Conservation (phyloP, 2,888 invertebrate species). For the Hydroisotoma schaefferi region DNA sequence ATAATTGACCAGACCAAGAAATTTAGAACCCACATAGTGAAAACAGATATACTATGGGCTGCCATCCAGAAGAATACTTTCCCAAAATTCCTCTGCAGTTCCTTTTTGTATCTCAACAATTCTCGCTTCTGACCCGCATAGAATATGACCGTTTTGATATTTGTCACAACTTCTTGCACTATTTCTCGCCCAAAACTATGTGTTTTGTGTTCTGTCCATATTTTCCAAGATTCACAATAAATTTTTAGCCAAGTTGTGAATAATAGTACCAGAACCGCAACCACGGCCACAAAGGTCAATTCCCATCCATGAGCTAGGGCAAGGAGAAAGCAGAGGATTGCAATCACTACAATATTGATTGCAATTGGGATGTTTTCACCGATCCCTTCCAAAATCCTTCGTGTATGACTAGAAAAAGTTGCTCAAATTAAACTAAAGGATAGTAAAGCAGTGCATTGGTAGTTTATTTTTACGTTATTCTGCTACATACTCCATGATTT, state of each 20-base stretch:
- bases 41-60: slow-evolving; percentile 6
- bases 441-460: not conserved
- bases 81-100: slow-evolving; percentile 6
- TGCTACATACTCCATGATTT: slow-evolving; percentile 27
- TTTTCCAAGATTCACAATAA: slow-evolving; percentile 8
- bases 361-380: slow-evolving; percentile 32
- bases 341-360: slow-evolving; percentile 22
- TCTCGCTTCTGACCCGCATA: slow-evolving; percentile 28
- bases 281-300: slow-evolving; percentile 19
- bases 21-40: slow-evolving; percentile 17
- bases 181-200: slow-evolving; percentile 19
- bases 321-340: slow-evolving; percentile 5
- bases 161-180: slow-evolving; percentile 29
- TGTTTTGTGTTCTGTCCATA: slow-evolving; percentile 16
- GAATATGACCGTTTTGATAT: slow-evolving; percentile 29
- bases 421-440: too few relatives aligned
- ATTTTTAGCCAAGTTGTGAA: slow-evolving; percentile 11
- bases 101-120: slow-evolving; percentile 12
- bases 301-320: slow-evolving; percentile 34
- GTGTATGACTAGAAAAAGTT: slow-evolving; percentile 22
- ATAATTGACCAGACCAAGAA: slow-evolving; percentile 21
- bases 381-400: slow-evolving; percentile 29
- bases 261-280: slow-evolving; percentile 13
- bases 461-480: not conserved
- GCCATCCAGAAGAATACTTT: slow-evolving; percentile 14